phyloP scores from a whole-genome alignment of 2,113 vertebrate species.

The Lanius ludovicianus region DNA sequence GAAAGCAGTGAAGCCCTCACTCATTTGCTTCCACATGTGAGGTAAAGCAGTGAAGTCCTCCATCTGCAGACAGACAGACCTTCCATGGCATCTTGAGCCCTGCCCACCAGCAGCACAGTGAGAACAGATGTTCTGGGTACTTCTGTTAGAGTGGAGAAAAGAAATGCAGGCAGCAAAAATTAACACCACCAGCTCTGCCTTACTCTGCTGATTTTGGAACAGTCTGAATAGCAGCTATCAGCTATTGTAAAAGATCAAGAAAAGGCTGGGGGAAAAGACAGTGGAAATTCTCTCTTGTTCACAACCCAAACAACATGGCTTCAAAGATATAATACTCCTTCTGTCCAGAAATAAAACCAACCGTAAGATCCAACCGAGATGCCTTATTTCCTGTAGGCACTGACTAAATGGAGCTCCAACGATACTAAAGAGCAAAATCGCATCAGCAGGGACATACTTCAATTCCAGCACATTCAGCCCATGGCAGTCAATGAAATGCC shows the following conservation, averaged over 20 bases:
- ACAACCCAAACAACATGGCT: not conserved
- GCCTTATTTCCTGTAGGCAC: not conserved
- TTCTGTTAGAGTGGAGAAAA: not conserved
- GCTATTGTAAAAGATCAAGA: not conserved
- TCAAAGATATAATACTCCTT: not conserved
- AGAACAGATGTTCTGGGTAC: not conserved
- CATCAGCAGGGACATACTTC: not conserved
- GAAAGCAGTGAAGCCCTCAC: not conserved
- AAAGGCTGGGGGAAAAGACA: not conserved
- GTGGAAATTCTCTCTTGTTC: not conserved
- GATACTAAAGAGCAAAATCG: not conserved
- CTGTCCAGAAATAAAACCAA: not conserved
- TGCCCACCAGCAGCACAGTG: not conserved
- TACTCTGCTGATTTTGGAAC: not conserved
- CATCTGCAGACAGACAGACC: fast-evolving
- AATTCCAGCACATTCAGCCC: not conserved
- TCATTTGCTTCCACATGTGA: not conserved
- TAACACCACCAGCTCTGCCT: not conserved
- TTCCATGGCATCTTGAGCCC: not conserved
- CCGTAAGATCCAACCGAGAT: not conserved
- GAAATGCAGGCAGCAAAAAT: not conserved
- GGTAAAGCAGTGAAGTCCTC: not conserved
- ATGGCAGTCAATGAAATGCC: not conserved
- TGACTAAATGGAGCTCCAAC: not conserved
- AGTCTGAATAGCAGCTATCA: not conserved